Evolutionary conservation across 2,888 invertebrate genomes (phyloP).

Genomic region (Eupithecia abbreviata): DNA sequence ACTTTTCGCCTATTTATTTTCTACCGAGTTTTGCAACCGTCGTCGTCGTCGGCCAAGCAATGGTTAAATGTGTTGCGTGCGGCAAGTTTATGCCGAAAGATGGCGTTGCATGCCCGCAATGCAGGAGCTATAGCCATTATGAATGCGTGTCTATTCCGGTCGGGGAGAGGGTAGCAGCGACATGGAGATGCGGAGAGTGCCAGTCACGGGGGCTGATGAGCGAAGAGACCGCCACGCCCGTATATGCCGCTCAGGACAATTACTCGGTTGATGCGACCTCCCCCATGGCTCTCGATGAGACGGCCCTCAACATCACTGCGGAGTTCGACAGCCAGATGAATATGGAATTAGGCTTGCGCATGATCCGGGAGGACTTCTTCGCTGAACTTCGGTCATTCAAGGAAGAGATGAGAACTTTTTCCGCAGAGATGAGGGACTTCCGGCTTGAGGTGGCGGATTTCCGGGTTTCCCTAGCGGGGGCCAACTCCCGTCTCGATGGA

Average conservation of each 20-base stretch:
- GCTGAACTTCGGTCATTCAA: background rate
- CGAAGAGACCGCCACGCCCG: background rate
- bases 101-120: background rate
- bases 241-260: background rate
- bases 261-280: background rate
- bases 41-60: too few relatives aligned
- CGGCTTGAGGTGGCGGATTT: conserved; percentile 8
- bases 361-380: background rate
- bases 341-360: background rate
- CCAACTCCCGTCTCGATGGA: too few relatives aligned
- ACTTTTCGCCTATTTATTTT: too few relatives aligned
- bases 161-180: background rate
- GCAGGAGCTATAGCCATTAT: background rate
- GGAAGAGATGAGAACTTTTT: background rate
- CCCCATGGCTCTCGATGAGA: background rate
- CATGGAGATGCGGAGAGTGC: background rate
- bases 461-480: background rate
- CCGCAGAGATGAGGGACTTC: conserved; percentile 4
- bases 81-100: conserved; percentile 2
- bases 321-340: background rate
- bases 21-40: too few relatives aligned
- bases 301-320: background rate
- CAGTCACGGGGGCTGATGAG: background rate
- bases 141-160: background rate
- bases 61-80: conserved; percentile 8